Base-by-base conservation (phyloP, 2,888 invertebrate genomes). In the Rhagonycha lutea region DNA sequence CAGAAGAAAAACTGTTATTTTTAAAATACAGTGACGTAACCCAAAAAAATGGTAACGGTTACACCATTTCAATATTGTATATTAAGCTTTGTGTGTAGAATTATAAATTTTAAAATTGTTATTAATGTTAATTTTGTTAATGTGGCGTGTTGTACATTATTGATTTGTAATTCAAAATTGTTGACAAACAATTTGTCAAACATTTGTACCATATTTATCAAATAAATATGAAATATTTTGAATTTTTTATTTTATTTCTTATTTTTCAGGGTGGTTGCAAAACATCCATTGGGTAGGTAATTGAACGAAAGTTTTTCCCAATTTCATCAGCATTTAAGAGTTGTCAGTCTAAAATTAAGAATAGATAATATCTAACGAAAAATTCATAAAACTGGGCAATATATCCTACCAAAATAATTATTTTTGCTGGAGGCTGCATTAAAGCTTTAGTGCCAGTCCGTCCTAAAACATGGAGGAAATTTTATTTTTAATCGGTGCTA, bases 1-100 rank as follows among this genome's bases (percentile, higher is more conserved):
- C 82, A 83, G 83, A 83, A 79, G 76, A 76, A 74, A 68, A 62
- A 61, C 23, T 73, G 47, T 29, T 65, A 70, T 70, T 69, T 23
- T 23, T 24, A 24, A 24, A 65, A 24, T 65, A 65, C 63, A 61
- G 69, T 61, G 69, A 61, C 14, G 61, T 70, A 14, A 14, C 61
- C 23, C 7, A 14, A 60, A 61, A n/a, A 29, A 9, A 26, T 3
- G 18, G 18, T 18, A 18, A 47, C 12, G 47, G n/a, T 47, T 47
- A 3, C 18, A 3, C 28, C 14, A 68, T 14, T 11, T 68, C 14
- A 14, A 29, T 12, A 23, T 14, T 68, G 68, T 68, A 68, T 68
- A 29, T 14, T 26, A 68, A 14, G 68, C 68, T 68, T 68, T 68
- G 68, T 26, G 28, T 68, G 68, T 32, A 28, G 28, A 68, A 68